Evolutionary conservation across 2,888 invertebrate species (phyloP), one percentile per base, ranked within the genome.

Genomic region (Pheosia gnoma): DNA sequence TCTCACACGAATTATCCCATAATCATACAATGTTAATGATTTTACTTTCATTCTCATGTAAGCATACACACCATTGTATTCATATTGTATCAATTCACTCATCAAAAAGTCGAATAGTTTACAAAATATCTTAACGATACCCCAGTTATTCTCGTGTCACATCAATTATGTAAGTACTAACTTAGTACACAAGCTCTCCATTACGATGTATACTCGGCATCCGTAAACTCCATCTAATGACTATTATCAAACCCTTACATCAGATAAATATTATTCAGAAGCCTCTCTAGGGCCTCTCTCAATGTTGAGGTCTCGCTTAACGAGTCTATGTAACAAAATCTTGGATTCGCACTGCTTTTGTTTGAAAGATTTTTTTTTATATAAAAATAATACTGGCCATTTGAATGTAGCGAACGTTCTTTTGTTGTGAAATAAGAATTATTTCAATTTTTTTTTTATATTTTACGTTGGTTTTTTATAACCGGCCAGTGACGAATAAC

Each of bases 211-310:
- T 71, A 68, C 67, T 67, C 63, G 65, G 11, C 57, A 67, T n/a
- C 69, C 67, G 8, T 63, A 65, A 66, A 67, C 63, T 60, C 61
- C 54, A 52, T 47, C 63, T 75, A 74, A 74, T 75, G 73, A 73
- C 71, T 54, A 47, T 75, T 71, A 75, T 74, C 73, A 67, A 65
- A 63, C 63, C 60, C 69, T 63, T 72, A 66, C 59, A 73, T 74
- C 74, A 69, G 65, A 73, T 75, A 74, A 74, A 74, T 75, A 74
- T 72, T 74, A 67, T 71, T 71, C 69, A 71, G 71, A 66, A 67
- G 65, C 66, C 66, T 61, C 67, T 63, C 57, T 37, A 0, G 60
- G 58, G 58, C 61, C 49, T 38, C 43, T 59, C 54, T 53, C 45
- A 56, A 62, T 58, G 59, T 47, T 43, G 43, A 59, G 59, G 49